Percentiles rank a stretch among this genome's conserved stretches.
phyloP scores from a whole-genome alignment of 2,888 invertebrate genomes.

The Platerodrilus igneus region DNA sequence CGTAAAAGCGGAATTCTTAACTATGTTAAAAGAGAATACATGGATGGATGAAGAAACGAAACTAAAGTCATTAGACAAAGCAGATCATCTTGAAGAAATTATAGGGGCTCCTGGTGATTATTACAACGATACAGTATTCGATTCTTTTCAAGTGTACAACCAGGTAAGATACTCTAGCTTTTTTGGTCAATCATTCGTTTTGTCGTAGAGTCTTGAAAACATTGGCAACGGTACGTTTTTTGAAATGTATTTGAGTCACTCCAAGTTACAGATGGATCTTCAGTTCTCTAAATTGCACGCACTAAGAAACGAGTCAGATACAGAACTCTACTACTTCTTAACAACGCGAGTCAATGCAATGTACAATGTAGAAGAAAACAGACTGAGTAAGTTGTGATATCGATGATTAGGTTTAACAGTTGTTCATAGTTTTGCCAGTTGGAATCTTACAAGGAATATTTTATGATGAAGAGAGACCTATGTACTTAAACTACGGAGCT shows the following conservation, averaged over 20 bases:
- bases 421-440: constrained; percentile 35
- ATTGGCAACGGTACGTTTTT: too few species aligned
- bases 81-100: constrained; percentile 24
- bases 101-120: constrained; percentile 32
- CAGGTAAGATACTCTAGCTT: too few species aligned
- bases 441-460: constrained; percentile 34
- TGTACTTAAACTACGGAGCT: constrained; percentile 37
- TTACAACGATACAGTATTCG: constrained; percentile 27
- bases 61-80: constrained; percentile 23
- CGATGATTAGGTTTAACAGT: background rate
- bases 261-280: too few species aligned
- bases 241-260: too few species aligned
- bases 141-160: constrained; percentile 19
- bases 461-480: constrained; percentile 30
- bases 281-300: too few species aligned
- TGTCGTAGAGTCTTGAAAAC: too few species aligned
- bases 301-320: background rate
- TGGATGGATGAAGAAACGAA: constrained; percentile 32
- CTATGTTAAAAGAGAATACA: constrained; percentile 20
- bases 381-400: constrained; percentile 4
- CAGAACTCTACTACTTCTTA: background rate
- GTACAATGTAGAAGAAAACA: constrained; percentile 10
- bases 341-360: constrained; percentile 10
- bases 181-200: too few species aligned
- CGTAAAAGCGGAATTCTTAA: constrained; percentile 23